Percentiles rank a stretch among this genome's conserved stretches.
These are phyloP conservation scores for Campylomormyrus tamandua DNA, from an alignment of 2,113 vertebrate genomes.

Conservation along the genomic window DNA sequence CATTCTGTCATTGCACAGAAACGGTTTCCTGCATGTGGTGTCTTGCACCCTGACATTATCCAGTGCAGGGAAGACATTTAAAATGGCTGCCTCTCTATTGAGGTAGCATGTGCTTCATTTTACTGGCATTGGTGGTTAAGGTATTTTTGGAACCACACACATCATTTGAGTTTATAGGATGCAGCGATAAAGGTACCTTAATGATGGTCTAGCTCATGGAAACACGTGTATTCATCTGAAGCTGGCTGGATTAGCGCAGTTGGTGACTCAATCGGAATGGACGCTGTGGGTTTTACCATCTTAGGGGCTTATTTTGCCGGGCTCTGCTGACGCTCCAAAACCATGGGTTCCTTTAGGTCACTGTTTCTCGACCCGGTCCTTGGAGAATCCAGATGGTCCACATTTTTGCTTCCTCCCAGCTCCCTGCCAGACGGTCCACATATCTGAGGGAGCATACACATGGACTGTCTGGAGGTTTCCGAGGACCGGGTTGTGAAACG, in stretches of 20 bases:
- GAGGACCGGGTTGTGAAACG: not conserved
- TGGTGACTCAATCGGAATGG: not conserved
- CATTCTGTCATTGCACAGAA: not conserved
- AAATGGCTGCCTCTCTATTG: not conserved
- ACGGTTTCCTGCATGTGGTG: not conserved
- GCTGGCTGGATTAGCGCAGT: not conserved
- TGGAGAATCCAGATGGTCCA: not conserved
- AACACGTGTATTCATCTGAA: not conserved
- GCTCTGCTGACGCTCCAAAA: not conserved
- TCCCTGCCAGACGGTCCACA: not conserved
- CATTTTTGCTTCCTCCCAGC: not conserved
- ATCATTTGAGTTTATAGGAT: not conserved
- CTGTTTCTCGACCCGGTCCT: not conserved
- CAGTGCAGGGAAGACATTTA: not conserved
- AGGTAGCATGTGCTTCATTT: not conserved
- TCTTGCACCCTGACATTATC: not conserved
- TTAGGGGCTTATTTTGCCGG: not conserved
- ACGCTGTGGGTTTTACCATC: not conserved
- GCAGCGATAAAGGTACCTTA: not conserved
- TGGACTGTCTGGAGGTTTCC: not conserved
- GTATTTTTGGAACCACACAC: not conserved
- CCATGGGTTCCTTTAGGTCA: not conserved
- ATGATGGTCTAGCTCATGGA: not conserved
- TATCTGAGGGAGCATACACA: not conserved
- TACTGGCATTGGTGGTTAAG: not conserved